A percentile compares a stretch with the other conserved stretches of the same genome.
phyloP scores from a whole-genome alignment of 2,797 vertebrate species.

The Sebastiscus albofasciatus region DNA sequence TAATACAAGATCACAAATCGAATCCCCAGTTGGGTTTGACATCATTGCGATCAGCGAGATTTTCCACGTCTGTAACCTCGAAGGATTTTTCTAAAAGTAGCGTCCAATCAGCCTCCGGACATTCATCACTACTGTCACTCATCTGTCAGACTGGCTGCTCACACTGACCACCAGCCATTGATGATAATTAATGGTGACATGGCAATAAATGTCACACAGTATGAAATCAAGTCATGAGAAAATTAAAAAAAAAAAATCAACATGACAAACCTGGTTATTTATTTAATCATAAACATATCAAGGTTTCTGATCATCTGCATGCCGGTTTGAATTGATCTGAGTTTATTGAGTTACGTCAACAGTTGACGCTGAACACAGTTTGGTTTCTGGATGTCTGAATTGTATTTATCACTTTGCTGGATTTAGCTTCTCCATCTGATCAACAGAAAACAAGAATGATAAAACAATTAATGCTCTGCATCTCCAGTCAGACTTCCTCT shows the following conservation, averaged over 20 bases:
- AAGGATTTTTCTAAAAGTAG: background rate
- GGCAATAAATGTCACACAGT: background rate
- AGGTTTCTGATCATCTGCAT: background rate
- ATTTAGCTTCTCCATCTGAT: background rate
- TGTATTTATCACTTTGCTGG: background rate
- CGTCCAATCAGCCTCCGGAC: background rate
- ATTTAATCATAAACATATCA: background rate
- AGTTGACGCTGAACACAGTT: too few relatives aligned
- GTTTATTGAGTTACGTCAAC: background rate
- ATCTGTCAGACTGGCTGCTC: slow-evolving; percentile 4
- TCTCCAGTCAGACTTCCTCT: too few relatives aligned
- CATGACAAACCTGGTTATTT: background rate
- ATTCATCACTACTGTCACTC: background rate
- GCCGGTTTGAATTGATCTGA: background rate
- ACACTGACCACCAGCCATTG: background rate
- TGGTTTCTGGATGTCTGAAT: too few relatives aligned
- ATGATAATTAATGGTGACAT: background rate
- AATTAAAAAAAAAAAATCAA: too few relatives aligned
- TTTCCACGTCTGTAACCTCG: background rate
- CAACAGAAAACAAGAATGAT: background rate
- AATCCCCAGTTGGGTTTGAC: background rate
- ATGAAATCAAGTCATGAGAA: background rate
- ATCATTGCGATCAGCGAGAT: background rate
- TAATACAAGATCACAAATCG: slow-evolving; percentile 7
- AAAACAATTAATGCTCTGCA: too few relatives aligned